These are phyloP conservation scores for Montipora sp. DNA, from an alignment of 64 coral and sea anemone species.

Conservation along the genomic window DNA sequence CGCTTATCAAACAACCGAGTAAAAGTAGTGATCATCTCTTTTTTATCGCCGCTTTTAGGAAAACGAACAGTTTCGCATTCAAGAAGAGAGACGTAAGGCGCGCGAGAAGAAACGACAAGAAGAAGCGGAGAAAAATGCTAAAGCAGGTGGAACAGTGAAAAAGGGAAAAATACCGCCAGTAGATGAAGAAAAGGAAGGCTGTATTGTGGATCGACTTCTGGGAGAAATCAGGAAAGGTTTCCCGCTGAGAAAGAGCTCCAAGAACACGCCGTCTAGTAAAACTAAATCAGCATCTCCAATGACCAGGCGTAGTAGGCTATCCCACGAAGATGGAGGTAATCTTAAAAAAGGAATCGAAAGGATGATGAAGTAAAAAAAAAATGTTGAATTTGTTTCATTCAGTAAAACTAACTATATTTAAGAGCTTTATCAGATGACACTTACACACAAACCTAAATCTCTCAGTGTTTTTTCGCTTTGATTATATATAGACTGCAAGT, in stretches of 20 bases:
- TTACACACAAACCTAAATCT: no score
- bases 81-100: slow-evolving; percentile 82
- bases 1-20: neutral
- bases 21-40: neutral
- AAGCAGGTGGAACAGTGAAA: slow-evolving; percentile 41
- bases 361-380: neutral
- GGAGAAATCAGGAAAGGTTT: slow-evolving; percentile 87
- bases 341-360: slow-evolving; percentile 11
- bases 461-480: no score
- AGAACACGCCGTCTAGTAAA: neutral
- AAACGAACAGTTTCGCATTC: slow-evolving; percentile 93
- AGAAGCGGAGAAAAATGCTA: slow-evolving; percentile 73
- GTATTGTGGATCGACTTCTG: slow-evolving; percentile 84
- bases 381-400: no score
- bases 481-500: no score
- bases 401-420: no score
- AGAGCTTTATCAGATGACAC: no score
- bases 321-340: slow-evolving; percentile 20
- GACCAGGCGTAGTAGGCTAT: neutral
- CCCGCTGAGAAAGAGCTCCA: slow-evolving; percentile 60
- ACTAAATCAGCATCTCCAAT: neutral
- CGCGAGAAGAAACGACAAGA: slow-evolving; percentile 82
- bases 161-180: slow-evolving; percentile 30
- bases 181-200: slow-evolving; percentile 72
- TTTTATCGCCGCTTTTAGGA: slow-evolving; percentile 44